A percentile compares a stretch with the other conserved stretches of the same genome.
These are phyloP conservation scores for Ophioderma brevispina DNA, from an alignment of 35 echinoderm and acorn worm species.

Conservation along the genomic window DNA sequence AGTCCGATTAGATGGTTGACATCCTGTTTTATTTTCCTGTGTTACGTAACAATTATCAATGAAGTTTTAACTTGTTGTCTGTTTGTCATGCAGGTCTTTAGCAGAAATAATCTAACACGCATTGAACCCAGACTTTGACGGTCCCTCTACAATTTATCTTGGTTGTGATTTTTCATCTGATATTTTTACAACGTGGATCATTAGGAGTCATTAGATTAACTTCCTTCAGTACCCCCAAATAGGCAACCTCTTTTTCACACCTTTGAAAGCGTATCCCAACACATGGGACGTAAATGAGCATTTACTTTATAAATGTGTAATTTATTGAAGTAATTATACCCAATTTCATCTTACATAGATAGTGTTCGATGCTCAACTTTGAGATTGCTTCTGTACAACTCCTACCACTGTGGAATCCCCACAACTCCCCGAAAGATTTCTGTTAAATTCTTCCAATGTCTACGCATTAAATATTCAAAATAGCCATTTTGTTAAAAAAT, in stretches of 20 bases:
- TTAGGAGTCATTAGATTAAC: too few relatives aligned
- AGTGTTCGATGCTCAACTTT: too few relatives aligned
- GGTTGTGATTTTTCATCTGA: slow-evolving; percentile 10
- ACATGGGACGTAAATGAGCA: not conserved
- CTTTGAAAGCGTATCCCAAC: not conserved
- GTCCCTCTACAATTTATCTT: slow-evolving; percentile 19
- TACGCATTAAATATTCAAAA: not conserved
- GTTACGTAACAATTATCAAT: not conserved
- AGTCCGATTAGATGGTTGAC: not conserved
- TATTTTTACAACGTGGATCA: too few relatives aligned
- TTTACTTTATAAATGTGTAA: not conserved
- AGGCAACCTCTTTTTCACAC: too few relatives aligned
- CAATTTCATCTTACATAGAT: not conserved
- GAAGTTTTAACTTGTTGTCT: not conserved
- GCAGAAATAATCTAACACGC: not conserved
- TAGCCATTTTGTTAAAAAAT: not conserved
- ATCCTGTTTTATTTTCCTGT: not conserved
- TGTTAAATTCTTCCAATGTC: too few relatives aligned
- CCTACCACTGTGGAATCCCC: too few relatives aligned
- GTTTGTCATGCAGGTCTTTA: not conserved
- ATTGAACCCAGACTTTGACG: slow-evolving; percentile 27
- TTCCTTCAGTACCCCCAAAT: too few relatives aligned
- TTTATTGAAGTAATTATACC: not conserved
- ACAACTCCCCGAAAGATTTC: too few relatives aligned
- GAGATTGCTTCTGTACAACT: too few relatives aligned